These are phyloP conservation scores for Patiria pectinifera DNA, from an alignment of 53 echinoderm and acorn worm species.

Conservation along the genomic window DNA sequence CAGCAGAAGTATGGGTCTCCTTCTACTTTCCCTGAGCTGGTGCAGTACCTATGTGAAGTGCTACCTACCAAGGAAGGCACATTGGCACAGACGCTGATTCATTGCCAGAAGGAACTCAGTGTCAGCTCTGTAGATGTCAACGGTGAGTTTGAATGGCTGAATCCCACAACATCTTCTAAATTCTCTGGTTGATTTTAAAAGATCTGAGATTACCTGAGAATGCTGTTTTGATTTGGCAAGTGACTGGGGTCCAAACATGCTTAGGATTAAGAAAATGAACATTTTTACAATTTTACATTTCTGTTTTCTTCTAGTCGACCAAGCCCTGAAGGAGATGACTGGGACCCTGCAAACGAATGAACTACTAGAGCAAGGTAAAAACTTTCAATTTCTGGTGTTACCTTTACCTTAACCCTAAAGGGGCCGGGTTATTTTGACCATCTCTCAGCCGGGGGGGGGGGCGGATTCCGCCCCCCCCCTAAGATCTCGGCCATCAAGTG, in stretches of 20 bases:
- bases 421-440: too few species aligned
- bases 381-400: not conserved
- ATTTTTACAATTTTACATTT: not conserved
- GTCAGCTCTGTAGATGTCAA: not conserved
- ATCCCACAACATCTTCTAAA: too few species aligned
- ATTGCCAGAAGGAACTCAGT: conserved; percentile 27
- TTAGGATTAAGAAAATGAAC: too few species aligned
- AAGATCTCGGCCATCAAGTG: too few species aligned
- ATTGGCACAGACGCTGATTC: conserved; percentile 25
- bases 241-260: too few species aligned
- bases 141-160: conserved; percentile 11
- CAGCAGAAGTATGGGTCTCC: conserved; percentile 11
- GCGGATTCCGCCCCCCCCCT: too few species aligned
- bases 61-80: not conserved
- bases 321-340: conserved; percentile 34
- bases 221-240: too few species aligned
- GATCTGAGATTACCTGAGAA: too few species aligned
- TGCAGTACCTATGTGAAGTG: conserved; percentile 4
- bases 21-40: conserved; percentile 24
- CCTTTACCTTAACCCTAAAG: too few species aligned
- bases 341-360: conserved; percentile 26
- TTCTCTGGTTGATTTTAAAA: too few species aligned
- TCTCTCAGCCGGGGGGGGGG: too few species aligned
- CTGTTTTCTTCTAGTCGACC: conserved; percentile 15
- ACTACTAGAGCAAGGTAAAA: conserved; percentile 54